Evolutionary conservation across 2,888 invertebrate genomes (phyloP), one percentile per base, ranked within the genome.

Genomic region (Pteria penguin): DNA sequence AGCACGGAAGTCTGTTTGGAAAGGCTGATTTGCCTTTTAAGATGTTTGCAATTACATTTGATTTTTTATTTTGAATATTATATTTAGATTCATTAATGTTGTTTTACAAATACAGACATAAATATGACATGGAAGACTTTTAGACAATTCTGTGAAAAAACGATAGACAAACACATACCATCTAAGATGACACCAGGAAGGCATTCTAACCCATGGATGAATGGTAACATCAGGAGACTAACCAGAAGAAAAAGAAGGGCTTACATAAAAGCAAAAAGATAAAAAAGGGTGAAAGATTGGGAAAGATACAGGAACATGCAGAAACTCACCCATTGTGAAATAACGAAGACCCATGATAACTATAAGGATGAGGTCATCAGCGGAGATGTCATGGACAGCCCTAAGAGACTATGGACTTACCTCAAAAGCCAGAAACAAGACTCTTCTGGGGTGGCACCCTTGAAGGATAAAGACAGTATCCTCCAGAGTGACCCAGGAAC

Each of bases 11-110:
- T 14, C 36, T 77, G 2, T 79, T 79, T 62, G 76, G 76, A 18
- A 76, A 71, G 29, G 62, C 36, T 26, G 60, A 76, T 74, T 62
- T 79, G 26, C 68, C 52, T 8, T 79, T 76, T 61, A 55, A 55
- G 18, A 73, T 75, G 79, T 27, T 79, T 18, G 75, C 72, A 2
- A 18, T 79, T 1, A 52, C 33, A 65, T 2, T 60, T 4, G 58
- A 67, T 33, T 78, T 71, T 63, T n/a, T n/a, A n/a, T n/a, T n/a
- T n/a, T n/a, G n/a, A n/a, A n/a, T n/a, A n/a, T n/a, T n/a, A n/a
- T n/a, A n/a, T n/a, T n/a, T n/a, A n/a, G n/a, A n/a, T n/a, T n/a
- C n/a, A n/a, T n/a, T n/a, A n/a, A n/a, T n/a, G n/a, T n/a, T n/a
- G n/a, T n/a, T n/a, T n/a, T n/a, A n/a, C n/a, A n/a, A n/a, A n/a